Conservation (phyloP, 2,888 invertebrate species). For the Callimorpha dominula region DNA sequence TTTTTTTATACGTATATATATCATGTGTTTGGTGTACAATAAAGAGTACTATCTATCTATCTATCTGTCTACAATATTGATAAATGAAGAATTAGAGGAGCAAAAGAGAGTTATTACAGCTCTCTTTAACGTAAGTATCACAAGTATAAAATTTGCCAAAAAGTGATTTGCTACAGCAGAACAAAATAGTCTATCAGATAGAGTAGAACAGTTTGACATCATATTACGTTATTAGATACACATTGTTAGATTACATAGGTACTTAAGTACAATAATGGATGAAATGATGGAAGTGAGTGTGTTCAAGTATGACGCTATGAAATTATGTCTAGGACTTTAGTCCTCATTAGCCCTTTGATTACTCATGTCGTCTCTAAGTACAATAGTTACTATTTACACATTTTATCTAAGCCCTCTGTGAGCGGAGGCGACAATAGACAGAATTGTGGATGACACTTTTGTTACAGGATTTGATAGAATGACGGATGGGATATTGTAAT, state of each 20-base stretch:
- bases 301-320: background rate
- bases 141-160: too few species aligned
- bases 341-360: background rate
- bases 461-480: slow-evolving; percentile 66
- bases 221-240: too few species aligned
- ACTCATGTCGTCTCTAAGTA: background rate
- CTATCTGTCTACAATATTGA: too few species aligned
- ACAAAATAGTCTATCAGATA: too few species aligned
- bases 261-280: background rate
- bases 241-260: background rate
- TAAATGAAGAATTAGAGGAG: background rate
- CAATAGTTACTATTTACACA: slow-evolving; percentile 6
- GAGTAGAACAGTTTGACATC: too few species aligned
- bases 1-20: too few species aligned
- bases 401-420: slow-evolving; percentile 15
- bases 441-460: slow-evolving; percentile 58
- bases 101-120: too few species aligned
- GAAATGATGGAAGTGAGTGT: background rate
- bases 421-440: slow-evolving; percentile 27
- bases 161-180: too few species aligned
- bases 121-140: too few species aligned
- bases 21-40: too few species aligned
- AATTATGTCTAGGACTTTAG: background rate
- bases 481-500: slow-evolving; percentile 68
- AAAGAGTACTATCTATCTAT: too few species aligned